Base-by-base conservation (phyloP, 1,140 invertebrate genomes). In the Drosophila bipectinata region DNA sequence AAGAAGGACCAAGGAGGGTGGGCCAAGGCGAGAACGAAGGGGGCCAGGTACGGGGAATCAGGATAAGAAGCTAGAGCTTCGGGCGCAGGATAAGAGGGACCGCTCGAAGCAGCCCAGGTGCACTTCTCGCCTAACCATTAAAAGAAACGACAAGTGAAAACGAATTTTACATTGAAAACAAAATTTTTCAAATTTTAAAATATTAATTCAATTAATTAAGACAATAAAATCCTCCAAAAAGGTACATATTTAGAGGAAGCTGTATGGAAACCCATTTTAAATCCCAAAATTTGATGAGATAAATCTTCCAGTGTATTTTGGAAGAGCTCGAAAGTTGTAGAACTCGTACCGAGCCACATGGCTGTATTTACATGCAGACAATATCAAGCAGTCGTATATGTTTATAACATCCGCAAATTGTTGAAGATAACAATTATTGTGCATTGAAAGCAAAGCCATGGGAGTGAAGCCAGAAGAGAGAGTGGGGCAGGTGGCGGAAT, bases 381-480 rank as follows among this genome's bases (percentile, higher is more conserved):
- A 85, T 85, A 85, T 87, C 78, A 85, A 87, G 74, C 82, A 78
- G 83, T 73, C 77, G 75, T 87, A 88, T 87, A 87, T 87, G 82
- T 87, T 87, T 87, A 87, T 87, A 87, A 87, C 82, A 88, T 87
- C 82, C 82, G 82, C 82, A 87, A 87, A 87, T 87, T 87, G 82
- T 87, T 87, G 79, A 87, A 87, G 82, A 87, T 87, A 87, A 87
- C 83, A 87, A 87, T 87, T 87, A 87, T 87, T 87, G 83, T 87
- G 82, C 82, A 85, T 88, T 88, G 82, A 85, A 85, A 85, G 81
- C 77, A 80, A 71, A 67, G 67, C 68, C 21, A 47, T 45, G 26
- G 44, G n/a, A 47, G 28, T 10, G 34, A 9, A 32, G 26, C 30
- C 21, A 5, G n/a, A 45, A 10, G 12, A n/a, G 26, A 2, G 44